phyloP scores from a whole-genome alignment of 2,888 invertebrate species.

The Cyaniris semiargus region DNA sequence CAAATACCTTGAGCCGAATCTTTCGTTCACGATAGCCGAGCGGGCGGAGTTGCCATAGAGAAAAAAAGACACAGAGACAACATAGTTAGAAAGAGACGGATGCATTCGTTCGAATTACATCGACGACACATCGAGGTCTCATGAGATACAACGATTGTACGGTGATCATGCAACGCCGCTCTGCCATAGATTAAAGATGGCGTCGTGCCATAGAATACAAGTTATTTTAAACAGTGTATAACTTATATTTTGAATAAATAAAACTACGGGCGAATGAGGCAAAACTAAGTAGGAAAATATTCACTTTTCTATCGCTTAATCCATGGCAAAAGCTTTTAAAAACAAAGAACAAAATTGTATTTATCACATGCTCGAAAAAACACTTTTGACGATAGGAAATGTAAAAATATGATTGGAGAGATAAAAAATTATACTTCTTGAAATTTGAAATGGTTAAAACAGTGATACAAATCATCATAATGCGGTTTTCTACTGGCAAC shows the following conservation, averaged over 20 bases:
- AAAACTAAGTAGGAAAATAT: background rate
- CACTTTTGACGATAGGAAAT: slow-evolving; percentile 17
- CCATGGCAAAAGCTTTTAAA: slow-evolving; percentile 38
- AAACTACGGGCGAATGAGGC: slow-evolving; percentile 4
- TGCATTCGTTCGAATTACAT: slow-evolving; percentile 69
- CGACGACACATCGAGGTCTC: slow-evolving; percentile 37
- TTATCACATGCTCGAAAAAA: slow-evolving; percentile 31
- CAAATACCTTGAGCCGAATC: slow-evolving; percentile 76
- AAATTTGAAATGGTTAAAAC: background rate
- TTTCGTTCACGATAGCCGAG: slow-evolving; percentile 83
- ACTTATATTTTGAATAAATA: background rate
- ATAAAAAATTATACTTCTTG: background rate
- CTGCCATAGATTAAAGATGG: slow-evolving; percentile 35
- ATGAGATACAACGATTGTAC: slow-evolving; percentile 48
- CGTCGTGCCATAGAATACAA: too few relatives aligned
- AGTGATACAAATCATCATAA: background rate
- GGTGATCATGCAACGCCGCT: slow-evolving; percentile 56
- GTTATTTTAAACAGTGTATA: background rate
- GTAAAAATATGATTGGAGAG: slow-evolving; percentile 18
- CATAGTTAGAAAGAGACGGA: slow-evolving; percentile 82
- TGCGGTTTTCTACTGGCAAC: background rate
- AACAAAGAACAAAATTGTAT: slow-evolving; percentile 38
- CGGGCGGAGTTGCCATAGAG: slow-evolving; percentile 85
- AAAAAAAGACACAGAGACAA: slow-evolving; percentile 85
- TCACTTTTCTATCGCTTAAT: background rate